phyloP scores from a whole-genome alignment of 2,888 invertebrate genomes.

The Idaea biselata region DNA sequence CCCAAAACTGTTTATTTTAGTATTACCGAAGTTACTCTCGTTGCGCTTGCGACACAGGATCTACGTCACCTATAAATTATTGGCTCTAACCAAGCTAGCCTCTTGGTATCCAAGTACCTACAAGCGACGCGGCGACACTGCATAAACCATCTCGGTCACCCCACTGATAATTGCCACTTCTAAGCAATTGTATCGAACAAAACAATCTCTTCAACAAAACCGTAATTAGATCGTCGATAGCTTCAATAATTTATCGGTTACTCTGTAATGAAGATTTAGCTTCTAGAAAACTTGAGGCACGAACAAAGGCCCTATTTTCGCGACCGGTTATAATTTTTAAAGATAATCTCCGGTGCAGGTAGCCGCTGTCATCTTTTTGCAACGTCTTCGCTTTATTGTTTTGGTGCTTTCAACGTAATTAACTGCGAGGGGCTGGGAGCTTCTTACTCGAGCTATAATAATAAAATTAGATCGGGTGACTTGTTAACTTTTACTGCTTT shows the following conservation, averaged over 20 bases:
- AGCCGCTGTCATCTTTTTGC: conserved; percentile 54
- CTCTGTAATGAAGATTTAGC: conserved; percentile 74
- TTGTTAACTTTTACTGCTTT: neutral
- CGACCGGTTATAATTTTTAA: conserved; percentile 59
- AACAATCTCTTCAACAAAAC: conserved; percentile 29
- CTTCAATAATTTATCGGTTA: conserved; percentile 57
- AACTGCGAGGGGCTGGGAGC: conserved; percentile 18
- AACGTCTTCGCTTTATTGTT: conserved; percentile 28
- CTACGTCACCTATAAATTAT: conserved; percentile 65
- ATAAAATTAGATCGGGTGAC: neutral
- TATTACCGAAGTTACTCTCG: conserved; percentile 48
- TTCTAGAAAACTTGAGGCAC: conserved; percentile 43
- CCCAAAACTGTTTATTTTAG: conserved; percentile 49
- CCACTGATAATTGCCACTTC: conserved; percentile 24
- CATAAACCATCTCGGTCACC: conserved; percentile 1
- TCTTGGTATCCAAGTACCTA: conserved; percentile 11
- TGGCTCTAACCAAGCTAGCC: conserved; percentile 39
- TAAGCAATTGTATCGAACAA: conserved; percentile 18
- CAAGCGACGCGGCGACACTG: conserved; percentile 1
- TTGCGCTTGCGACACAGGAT: conserved; percentile 53
- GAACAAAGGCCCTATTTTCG: conserved; percentile 56
- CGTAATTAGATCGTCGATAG: conserved; percentile 62
- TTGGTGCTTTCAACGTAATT: conserved; percentile 27
- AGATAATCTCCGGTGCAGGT: conserved; percentile 59
- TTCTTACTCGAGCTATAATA: conserved; percentile 7